Base-by-base conservation (phyloP, 2,113 vertebrate genomes). In the Hippocampus comes region DNA sequence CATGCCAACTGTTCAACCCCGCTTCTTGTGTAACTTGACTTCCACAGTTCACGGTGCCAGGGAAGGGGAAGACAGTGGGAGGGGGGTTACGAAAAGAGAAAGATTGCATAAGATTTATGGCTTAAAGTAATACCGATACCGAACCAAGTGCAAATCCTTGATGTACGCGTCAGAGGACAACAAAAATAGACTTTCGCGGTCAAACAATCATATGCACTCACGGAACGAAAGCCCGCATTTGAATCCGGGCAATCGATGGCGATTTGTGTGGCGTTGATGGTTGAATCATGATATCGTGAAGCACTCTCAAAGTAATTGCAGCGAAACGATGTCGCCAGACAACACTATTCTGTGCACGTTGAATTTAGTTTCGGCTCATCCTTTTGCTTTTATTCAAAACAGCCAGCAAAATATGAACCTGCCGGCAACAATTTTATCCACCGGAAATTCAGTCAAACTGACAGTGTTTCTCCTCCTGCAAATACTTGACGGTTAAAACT, bases 11-110 rank as follows among this genome's bases (percentile, higher is more conserved):
- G 86, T 80, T 90, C 82, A 48, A 25, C 74, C 84, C 75, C 34
- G 5, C 78, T 73, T 63, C 75, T 89, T 89, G 88, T 90, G 84
- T 90, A 90, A 90, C 84, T 88, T 82, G 49, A 82, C 75, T 80
- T 83, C 63, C 83, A 72, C 64, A 78, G 83, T 84, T 84, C 78
- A 82, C 70, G 72, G 76, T 56, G 34, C 59, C 75, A 63, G 81
- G 72, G 81, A 76, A 70, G 82, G 79, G 66, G 65, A 27, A 67
- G 25, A 25, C 23, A 9, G 7, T 48, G 42, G 64, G 43, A 27
- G 64, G n/a, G 14, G 41, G 42, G 41, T 27, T 59, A 72, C 63
- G n/a, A 53, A 65, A 63, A 56, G 51, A 69, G 60, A 27, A 0
- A 64, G 30, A 82, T 87, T 90, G 85, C 87, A 69, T 91, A 88